phyloP scores from a whole-genome alignment of 2,888 invertebrate species.

The Drosophila merina region DNA sequence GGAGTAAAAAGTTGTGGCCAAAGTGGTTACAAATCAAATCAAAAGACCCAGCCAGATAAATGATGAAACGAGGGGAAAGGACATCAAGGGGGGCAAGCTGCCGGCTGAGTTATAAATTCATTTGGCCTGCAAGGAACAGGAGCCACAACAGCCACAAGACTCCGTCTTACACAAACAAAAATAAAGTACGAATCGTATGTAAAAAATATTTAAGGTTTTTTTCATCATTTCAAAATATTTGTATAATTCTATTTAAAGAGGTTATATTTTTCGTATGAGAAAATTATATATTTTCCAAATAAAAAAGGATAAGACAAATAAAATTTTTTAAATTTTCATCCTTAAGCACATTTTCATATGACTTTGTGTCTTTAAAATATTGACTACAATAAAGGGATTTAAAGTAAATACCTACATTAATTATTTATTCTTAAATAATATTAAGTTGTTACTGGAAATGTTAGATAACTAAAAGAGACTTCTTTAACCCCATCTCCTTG shows the following conservation, averaged over 20 bases:
- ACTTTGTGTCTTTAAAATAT: too few relatives aligned
- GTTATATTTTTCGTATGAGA: background rate
- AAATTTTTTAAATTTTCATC: too few relatives aligned
- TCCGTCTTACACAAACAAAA: conserved; percentile 20
- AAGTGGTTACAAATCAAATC: conserved; percentile 54
- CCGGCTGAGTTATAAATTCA: conserved; percentile 56
- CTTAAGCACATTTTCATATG: too few relatives aligned
- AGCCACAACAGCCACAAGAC: conserved; percentile 23
- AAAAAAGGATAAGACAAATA: too few relatives aligned
- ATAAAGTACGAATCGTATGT: background rate
- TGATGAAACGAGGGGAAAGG: conserved; percentile 3
- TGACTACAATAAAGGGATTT: too few relatives aligned
- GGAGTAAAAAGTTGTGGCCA: conserved; percentile 40
- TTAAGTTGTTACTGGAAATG: too few relatives aligned
- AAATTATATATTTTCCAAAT: too few relatives aligned
- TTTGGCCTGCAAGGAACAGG: conserved; percentile 43
- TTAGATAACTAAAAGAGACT: too few relatives aligned
- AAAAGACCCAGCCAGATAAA: conserved; percentile 42
- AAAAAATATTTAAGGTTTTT: background rate
- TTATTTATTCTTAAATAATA: too few relatives aligned
- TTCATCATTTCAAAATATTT: background rate
- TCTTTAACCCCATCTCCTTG: conserved; percentile 10
- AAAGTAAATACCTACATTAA: too few relatives aligned
- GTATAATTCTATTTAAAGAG: background rate
- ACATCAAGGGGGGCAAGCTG: background rate